Evolutionary conservation across 2,797 vertebrate species (phyloP), one percentile per base, ranked within the genome.

Genomic region (Hippoglossus hippoglossus): DNA sequence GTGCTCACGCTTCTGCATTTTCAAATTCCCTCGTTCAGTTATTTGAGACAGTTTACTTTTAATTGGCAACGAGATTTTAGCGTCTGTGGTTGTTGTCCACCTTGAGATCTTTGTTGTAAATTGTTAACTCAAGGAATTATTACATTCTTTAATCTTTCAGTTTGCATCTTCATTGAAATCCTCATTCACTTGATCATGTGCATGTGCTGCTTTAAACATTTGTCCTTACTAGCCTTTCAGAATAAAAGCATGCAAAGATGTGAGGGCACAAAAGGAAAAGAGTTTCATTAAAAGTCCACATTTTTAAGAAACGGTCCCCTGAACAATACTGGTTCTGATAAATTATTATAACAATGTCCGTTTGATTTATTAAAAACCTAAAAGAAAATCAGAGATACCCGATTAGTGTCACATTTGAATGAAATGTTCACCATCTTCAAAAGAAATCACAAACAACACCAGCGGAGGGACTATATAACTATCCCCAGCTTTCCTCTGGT

Each of bases 401-500:
- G 36, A 64, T 76, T 31, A 58, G 63, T 58, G 21, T 46, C 24
- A 57, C 54, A 63, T 72, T 44, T 76, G 16, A 64, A 76, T 36
- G 39, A 61, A 61, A 57, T 46, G 59, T 68, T 56, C 11, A 50
- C 71, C 13, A 44, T 18, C 41, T 44, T 44, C 41, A 28, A 19
- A 63, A 51, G 65, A 68, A 71, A 65, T 21, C 52, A 52, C 59
- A 68, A 63, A 67, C 56, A 9, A 53, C 44, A 26, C 26, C 19
- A 34, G 39, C 19, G 21, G 51, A 63, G 60, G 28, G 39, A 56
- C 54, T 5, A 36, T 53, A 58, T 21, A 63, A 72, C 21, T 11
- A 69, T 39, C 18, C n/a, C 12, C 15, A 46, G 46, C 73, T 54
- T 74, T 66, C 49, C 62, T 24, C 46, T 58, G 71, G 58, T 79